phyloP scores from a whole-genome alignment of 92 coral and sea anemone species.

The Blastomussa wellsi region DNA sequence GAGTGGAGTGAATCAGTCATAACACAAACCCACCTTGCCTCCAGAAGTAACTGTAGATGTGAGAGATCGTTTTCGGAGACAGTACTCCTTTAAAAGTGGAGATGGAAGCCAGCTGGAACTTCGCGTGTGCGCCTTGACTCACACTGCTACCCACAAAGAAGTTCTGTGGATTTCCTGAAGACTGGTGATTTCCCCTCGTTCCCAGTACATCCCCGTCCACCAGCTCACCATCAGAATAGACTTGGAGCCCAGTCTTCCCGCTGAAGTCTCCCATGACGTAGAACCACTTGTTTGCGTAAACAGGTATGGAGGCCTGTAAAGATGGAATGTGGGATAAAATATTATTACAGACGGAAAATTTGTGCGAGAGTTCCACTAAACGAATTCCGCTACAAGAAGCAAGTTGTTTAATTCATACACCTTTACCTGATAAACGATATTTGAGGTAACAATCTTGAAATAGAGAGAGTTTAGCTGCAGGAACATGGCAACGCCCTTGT shows the following conservation, averaged over 20 bases:
- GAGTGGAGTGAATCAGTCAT: not conserved
- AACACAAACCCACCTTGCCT: conserved; percentile 66
- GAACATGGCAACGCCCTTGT: conserved; percentile 65
- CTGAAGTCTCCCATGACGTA: conserved; percentile 79
- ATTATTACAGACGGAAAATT: not conserved
- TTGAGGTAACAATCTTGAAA: conserved; percentile 70
- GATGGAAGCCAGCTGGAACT: conserved; percentile 74
- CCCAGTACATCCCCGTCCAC: conserved; percentile 55
- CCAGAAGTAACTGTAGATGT: conserved; percentile 84
- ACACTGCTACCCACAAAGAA: conserved; percentile 82
- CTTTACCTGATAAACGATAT: conserved; percentile 65
- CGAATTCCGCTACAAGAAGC: not conserved
- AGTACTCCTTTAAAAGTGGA: conserved; percentile 72
- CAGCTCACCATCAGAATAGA: conserved; percentile 68
- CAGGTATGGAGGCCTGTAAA: conserved; percentile 68
- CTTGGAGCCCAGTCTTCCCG: conserved; percentile 72
- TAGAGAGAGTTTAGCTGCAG: conserved; percentile 64
- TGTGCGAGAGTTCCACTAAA: not conserved
- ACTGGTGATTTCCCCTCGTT: conserved; percentile 41
- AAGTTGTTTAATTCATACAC: not conserved
- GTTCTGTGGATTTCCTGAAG: conserved; percentile 55
- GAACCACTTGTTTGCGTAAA: conserved; percentile 73
- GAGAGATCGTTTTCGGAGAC: conserved; percentile 61
- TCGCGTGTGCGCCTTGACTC: conserved; percentile 50
- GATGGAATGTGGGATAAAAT: not conserved